These are phyloP conservation scores for Teleogryllus oceanicus DNA, from an alignment of 2,888 invertebrate species.

Conservation along the genomic window DNA sequence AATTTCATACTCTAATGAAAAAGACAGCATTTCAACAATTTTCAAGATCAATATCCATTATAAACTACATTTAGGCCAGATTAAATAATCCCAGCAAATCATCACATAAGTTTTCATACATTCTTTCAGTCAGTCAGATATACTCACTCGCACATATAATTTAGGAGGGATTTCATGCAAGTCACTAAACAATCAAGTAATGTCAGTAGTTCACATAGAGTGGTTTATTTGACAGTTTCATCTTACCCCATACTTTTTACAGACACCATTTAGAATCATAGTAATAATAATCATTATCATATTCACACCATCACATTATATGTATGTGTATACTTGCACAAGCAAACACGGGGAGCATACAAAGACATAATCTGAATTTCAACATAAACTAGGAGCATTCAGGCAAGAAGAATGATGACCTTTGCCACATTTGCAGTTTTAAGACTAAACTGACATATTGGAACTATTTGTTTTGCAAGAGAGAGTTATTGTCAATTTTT, in stretches of 20 bases:
- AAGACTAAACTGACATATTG: neutral
- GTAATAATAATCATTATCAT: neutral
- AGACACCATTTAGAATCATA: conserved; percentile 18
- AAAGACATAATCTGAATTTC: neutral
- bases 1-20: too few species aligned
- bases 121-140: too few species aligned
- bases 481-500: neutral
- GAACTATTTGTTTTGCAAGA: neutral
- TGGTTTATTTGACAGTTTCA: neutral
- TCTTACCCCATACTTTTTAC: neutral
- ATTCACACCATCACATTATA: neutral
- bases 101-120: too few species aligned
- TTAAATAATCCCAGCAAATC: too few species aligned
- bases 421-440: neutral
- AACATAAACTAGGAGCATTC: neutral
- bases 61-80: too few species aligned
- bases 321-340: neutral
- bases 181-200: neutral
- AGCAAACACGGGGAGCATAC: neutral
- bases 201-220: neutral
- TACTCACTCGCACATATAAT: too few species aligned
- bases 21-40: too few species aligned
- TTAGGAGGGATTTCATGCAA: too few species aligned
- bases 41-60: too few species aligned
- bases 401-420: neutral